Evolutionary conservation across 2,888 invertebrate species (phyloP).

Genomic region (Stegophylla sp.): DNA sequence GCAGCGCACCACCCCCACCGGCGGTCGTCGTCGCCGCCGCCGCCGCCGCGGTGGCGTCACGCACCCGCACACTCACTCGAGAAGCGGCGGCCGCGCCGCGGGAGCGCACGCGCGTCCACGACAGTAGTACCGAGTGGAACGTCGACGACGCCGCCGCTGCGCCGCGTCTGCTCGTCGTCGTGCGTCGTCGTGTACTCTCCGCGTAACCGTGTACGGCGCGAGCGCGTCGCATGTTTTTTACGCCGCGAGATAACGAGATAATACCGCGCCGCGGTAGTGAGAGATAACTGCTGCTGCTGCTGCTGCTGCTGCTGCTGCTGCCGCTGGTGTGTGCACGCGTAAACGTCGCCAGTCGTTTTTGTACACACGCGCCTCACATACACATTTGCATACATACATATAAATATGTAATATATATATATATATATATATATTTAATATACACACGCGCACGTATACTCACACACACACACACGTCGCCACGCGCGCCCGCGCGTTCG

Average conservation of each 20-base stretch:
- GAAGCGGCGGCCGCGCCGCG: background rate
- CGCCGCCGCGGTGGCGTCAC: conserved; percentile 46
- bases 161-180: conserved; percentile 36
- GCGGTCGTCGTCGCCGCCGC: background rate
- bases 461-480: background rate
- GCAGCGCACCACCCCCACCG: conserved; percentile 21
- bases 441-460: background rate
- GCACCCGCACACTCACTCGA: conserved; percentile 38
- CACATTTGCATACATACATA: no score
- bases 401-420: no score
- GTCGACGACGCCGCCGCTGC: conserved; percentile 7
- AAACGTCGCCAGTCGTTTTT: background rate
- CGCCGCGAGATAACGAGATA: conserved; percentile 40
- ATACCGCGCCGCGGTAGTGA: conserved; percentile 10
- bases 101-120: conserved; percentile 52
- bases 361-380: background rate
- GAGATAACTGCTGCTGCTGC: conserved; percentile 1
- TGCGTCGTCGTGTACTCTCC: conserved; percentile 39
- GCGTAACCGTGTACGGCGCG: conserved; percentile 24
- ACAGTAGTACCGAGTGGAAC: conserved; percentile 55
- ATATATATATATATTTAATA: no score
- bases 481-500: conserved; percentile 1
- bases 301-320: no score
- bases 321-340: conserved; percentile 4
- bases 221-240: conserved; percentile 8